phyloP scores from a whole-genome alignment of 2,797 vertebrate genomes.

The Gallirallus australis region DNA sequence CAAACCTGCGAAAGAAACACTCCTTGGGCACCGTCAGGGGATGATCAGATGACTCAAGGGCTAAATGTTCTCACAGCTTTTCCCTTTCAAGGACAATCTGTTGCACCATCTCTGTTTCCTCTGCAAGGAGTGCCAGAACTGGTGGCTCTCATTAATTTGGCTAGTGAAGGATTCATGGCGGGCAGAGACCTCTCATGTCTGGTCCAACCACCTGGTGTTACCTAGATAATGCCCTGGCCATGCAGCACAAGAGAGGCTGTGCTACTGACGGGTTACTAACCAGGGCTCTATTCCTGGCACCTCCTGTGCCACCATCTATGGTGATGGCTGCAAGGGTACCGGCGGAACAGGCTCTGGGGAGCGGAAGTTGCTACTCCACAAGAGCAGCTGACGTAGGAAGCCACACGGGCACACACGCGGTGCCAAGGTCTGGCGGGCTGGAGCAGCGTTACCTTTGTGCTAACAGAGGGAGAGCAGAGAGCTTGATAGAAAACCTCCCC shows the following conservation, averaged over 20 bases:
- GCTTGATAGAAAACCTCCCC: not conserved
- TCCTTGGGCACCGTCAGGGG: not conserved
- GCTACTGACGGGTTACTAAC: not conserved
- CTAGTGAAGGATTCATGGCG: not conserved
- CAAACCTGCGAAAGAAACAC: not conserved
- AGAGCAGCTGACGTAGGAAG: not conserved
- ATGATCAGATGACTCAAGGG: slow-evolving; percentile 43
- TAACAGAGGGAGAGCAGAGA: not conserved
- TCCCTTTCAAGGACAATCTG: slow-evolving; percentile 39
- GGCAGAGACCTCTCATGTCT: not conserved
- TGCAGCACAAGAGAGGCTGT: not conserved
- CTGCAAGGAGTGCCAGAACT: not conserved
- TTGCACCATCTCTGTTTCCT: not conserved
- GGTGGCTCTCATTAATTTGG: not conserved
- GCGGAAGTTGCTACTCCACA: not conserved
- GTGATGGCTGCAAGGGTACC: not conserved
- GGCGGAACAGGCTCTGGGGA: not conserved
- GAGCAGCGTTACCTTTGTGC: not conserved
- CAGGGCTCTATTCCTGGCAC: not conserved
- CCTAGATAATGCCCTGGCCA: not conserved
- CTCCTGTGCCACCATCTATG: slow-evolving; percentile 43
- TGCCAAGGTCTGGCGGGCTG: not conserved
- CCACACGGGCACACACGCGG: not conserved
- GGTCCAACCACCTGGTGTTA: not conserved
- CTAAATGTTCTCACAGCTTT: slow-evolving; percentile 46